Evolutionary conservation across 2,113 vertebrate species (phyloP).

Genomic region (Chrysochloris asiatica): DNA sequence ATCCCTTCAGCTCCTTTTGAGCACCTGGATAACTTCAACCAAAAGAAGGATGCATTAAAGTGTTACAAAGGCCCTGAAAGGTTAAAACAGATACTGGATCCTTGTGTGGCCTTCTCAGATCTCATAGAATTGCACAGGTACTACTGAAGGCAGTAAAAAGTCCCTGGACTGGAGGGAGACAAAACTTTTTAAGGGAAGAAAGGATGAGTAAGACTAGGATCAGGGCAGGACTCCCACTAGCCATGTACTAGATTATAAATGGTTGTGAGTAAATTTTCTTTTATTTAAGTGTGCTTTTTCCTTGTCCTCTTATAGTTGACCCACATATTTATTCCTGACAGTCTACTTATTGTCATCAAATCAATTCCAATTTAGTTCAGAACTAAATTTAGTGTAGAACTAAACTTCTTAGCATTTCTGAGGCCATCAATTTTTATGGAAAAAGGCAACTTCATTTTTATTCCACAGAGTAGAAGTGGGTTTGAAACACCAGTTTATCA

Average conservation of each 20-base stretch:
- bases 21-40: rapidly evolving
- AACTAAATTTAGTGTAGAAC: no score
- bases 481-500: no score
- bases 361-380: no score
- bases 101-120: background rate
- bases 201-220: background rate
- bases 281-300: background rate
- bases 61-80: background rate
- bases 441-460: no score
- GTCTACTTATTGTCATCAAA: background rate
- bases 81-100: background rate
- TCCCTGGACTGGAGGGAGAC: background rate
- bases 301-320: background rate
- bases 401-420: no score
- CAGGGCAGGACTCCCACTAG: background rate
- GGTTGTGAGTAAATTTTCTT: background rate
- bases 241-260: rapidly evolving
- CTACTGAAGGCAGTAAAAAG: background rate
- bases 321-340: background rate
- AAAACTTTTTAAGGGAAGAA: background rate
- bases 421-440: no score
- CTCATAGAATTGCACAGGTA: background rate
- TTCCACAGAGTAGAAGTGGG: no score
- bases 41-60: background rate
- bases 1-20: no score